phyloP scores from a whole-genome alignment of 2,797 vertebrate species.

The Loriculus beryllinus region DNA sequence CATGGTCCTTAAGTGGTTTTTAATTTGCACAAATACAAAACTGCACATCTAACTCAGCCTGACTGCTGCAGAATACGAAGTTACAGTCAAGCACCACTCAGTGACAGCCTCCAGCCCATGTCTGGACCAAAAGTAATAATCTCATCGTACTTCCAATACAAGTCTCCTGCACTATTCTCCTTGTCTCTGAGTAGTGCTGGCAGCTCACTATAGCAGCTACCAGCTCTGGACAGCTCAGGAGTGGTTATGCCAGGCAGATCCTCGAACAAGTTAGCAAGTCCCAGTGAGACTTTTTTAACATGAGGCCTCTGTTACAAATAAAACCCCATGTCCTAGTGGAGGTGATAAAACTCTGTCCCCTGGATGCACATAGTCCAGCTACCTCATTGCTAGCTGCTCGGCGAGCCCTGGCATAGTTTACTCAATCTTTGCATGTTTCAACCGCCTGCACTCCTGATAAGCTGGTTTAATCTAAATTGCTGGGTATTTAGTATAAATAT shows the following conservation, averaged over 20 bases:
- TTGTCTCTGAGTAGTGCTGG: not conserved
- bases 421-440: not conserved
- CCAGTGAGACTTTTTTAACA: not conserved
- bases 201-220: not conserved
- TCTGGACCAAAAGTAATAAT: not conserved
- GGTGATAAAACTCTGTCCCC: not conserved
- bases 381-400: not conserved
- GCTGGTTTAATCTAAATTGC: not conserved
- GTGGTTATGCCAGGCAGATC: not conserved
- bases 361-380: not conserved
- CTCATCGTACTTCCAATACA: accelerated
- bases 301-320: not conserved
- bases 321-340: not conserved
- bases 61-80: not conserved
- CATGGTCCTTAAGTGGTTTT: not conserved
- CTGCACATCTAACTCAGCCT: not conserved
- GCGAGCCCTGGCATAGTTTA: not conserved
- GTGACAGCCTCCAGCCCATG: not conserved
- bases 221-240: not conserved
- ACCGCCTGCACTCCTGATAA: not conserved
- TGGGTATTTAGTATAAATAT: not conserved
- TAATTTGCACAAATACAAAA: not conserved
- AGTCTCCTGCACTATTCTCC: not conserved
- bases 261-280: not conserved
- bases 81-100: not conserved